phyloP scores from a whole-genome alignment of 2,888 invertebrate species.

The Rutpela maculata region DNA sequence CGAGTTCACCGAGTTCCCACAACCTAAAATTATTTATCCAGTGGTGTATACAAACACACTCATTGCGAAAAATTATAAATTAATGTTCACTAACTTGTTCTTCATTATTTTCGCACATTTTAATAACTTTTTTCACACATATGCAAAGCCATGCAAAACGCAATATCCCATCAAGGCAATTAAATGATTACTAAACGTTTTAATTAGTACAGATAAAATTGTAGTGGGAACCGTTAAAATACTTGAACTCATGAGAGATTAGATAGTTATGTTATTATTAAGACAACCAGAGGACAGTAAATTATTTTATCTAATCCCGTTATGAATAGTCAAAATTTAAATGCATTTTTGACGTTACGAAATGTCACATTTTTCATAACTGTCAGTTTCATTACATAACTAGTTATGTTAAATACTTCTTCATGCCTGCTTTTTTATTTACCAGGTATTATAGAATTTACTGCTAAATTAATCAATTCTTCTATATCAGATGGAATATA shows the following conservation, averaged over 20 bases:
- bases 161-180: slow-evolving; percentile 9
- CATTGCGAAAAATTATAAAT: slow-evolving; percentile 8
- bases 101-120: slow-evolving; percentile 21
- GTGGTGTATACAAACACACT: background rate
- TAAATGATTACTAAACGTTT: slow-evolving; percentile 1
- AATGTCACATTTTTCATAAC: too few species aligned
- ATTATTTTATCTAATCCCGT: too few species aligned
- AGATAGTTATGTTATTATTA: slow-evolving; percentile 24
- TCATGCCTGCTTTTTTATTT: too few species aligned
- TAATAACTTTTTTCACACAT: background rate
- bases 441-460: too few species aligned
- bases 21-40: too few species aligned
- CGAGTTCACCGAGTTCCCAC: too few species aligned
- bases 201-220: slow-evolving; percentile 8
- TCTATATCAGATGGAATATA: too few species aligned
- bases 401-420: too few species aligned
- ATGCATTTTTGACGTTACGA: too few species aligned
- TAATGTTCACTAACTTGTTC: slow-evolving; percentile 16
- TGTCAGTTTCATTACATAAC: too few species aligned
- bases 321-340: too few species aligned
- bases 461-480: too few species aligned
- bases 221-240: slow-evolving; percentile 25
- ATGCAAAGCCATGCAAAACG: slow-evolving; percentile 5
- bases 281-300: background rate
- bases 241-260: slow-evolving; percentile 26